phyloP scores from a whole-genome alignment of 2,888 invertebrate species.

The Megaustenia siamemsis region DNA sequence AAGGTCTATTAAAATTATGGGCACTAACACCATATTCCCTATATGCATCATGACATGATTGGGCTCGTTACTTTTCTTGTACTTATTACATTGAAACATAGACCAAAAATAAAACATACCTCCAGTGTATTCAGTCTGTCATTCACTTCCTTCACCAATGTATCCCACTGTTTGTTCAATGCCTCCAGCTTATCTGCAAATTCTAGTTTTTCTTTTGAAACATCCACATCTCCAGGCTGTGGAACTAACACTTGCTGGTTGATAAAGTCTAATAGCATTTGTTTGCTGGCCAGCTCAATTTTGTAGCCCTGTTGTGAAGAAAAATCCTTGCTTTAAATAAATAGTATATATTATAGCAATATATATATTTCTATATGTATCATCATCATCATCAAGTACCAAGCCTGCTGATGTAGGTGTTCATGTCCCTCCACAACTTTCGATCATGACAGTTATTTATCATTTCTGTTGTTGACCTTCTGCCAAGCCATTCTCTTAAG shows the following conservation, averaged over 20 bases:
- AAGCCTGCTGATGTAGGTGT: no score
- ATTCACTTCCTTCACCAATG: slow-evolving; percentile 66
- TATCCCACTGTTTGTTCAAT: slow-evolving; percentile 73
- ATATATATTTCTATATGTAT: no score
- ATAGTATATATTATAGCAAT: not conserved
- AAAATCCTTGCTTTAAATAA: not conserved
- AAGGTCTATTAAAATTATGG: no score
- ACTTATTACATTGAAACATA: no score
- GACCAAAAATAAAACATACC: slow-evolving; percentile 7
- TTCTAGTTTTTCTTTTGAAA: slow-evolving; percentile 71
- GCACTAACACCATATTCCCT: no score
- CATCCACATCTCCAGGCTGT: slow-evolving; percentile 60
- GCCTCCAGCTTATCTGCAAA: slow-evolving; percentile 75
- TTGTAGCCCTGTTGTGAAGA: slow-evolving; percentile 73
- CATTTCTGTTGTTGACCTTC: no score
- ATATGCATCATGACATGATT: no score
- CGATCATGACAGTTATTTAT: no score
- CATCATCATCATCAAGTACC: no score
- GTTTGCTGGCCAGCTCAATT: slow-evolving; percentile 75
- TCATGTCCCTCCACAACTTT: no score
- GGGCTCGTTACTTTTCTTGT: no score
- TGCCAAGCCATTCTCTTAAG: no score
- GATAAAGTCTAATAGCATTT: slow-evolving; percentile 78
- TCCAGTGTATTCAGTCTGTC: slow-evolving; percentile 69
- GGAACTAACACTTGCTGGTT: slow-evolving; percentile 74